Percentiles rank a stretch among this genome's conserved stretches.
Conservation (phyloP, 1,140 invertebrate genomes). For the Protaetia brevitarsis region DNA sequence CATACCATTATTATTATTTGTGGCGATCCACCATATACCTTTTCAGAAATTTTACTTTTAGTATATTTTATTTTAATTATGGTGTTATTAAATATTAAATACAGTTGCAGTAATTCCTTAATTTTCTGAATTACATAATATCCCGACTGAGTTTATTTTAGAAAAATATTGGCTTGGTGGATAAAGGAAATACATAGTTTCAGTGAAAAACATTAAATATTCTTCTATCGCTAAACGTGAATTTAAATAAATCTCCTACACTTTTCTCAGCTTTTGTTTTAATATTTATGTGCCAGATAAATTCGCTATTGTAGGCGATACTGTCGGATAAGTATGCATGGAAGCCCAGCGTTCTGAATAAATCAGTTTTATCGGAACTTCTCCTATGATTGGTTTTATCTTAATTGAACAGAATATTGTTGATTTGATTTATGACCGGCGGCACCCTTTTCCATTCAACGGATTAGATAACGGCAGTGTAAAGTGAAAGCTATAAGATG, state of each 20-base stretch:
- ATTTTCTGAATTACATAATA: no score
- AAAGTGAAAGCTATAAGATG: neutral
- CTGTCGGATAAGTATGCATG: constrained; percentile 5
- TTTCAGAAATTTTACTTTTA: no score
- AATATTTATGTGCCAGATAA: neutral
- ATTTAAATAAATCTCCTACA: neutral
- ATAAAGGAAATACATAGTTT: neutral
- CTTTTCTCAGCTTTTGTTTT: neutral
- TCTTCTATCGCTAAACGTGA: neutral
- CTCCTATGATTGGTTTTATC: constrained; percentile 12
- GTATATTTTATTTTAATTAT: no score
- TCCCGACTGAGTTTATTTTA: no score
- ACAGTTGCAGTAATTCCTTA: no score
- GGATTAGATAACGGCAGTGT: neutral
- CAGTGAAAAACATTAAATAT: neutral
- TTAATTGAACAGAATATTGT: constrained; percentile 14
- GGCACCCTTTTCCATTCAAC: neutral
- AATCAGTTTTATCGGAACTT: neutral
- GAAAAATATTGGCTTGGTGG: no score
- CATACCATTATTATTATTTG: no score
- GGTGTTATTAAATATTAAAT: no score
- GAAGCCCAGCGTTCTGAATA: constrained; percentile 1
- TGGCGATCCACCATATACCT: no score
- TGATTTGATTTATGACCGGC: neutral
- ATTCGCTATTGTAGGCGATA: neutral